Base-by-base conservation (phyloP, 2,797 vertebrate genomes). In the Takifugu ocellatus region DNA sequence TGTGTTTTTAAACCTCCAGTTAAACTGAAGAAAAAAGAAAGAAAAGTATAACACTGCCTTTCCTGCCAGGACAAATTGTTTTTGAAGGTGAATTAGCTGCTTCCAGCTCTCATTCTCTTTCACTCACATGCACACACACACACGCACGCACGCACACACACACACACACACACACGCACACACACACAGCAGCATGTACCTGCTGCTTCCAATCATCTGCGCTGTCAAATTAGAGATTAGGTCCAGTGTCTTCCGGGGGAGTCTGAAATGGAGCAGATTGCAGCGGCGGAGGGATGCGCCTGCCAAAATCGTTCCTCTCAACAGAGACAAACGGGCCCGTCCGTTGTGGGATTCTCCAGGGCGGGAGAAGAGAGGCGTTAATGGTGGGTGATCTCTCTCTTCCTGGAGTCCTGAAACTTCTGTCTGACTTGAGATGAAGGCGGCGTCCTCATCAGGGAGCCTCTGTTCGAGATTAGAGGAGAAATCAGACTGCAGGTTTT, bases 391-490 rank as follows among this genome's bases (percentile, higher is more conserved):
- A 60, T 61, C 57, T 71, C 33, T 49, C 57, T 71, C 33, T 49
- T 66, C 59, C 33, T 59, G 66, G 55, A 77, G 69, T 73, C 74
- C 60, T 68, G 46, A 49, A 81, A 84, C 75, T 73, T 79, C 65
- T 73, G 68, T 63, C 44, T 46, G 47, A 24, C 72, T 59, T 63
- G 50, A 79, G 83, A 85, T 85, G 84, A 84, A 70, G 74, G 76
- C 67, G 63, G 74, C 70, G 82, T 84, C 77, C 61, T 46, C 58
- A 74, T 82, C 79, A 62, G 54, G 86, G 84, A 84, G 55, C 54
- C 66, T 78, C 83, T 87, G 86, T 79, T 75, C 82, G 79, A 85
- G 88, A 89, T 89, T 87, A 87, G n/a, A 17, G 44, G 44, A 46
- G 44, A 17, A 3, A 7, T n/a, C 44, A 17, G 44, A 3, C 11